Percentiles rank a stretch among this genome's conserved stretches.
phyloP scores from a whole-genome alignment of 2,797 vertebrate genomes.

The Pelobates cultripes region DNA sequence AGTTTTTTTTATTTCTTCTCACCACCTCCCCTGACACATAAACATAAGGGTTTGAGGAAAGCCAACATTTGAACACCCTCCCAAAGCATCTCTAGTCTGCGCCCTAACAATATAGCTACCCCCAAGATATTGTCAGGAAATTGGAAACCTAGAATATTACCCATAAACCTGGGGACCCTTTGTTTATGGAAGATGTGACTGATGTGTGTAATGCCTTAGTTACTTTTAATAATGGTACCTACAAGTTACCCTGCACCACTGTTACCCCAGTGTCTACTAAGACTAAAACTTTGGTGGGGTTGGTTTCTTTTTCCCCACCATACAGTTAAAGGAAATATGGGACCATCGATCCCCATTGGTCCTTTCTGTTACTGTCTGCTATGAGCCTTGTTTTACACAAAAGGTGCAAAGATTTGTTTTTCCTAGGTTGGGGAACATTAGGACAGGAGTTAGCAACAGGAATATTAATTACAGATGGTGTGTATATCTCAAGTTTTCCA shows the following conservation, averaged over 20 bases:
- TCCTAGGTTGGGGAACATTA: neutral
- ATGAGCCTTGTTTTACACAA: neutral
- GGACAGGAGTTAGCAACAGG: neutral
- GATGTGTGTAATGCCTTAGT: neutral
- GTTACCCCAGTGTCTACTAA: conserved; percentile 1
- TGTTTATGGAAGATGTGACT: neutral
- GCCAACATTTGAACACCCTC: too few species aligned
- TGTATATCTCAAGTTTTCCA: neutral
- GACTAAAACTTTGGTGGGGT: neutral
- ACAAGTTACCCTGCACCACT: neutral
- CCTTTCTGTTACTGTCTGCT: neutral
- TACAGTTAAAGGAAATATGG: neutral
- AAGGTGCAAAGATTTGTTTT: neutral
- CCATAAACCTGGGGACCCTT: too few species aligned
- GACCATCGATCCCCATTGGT: neutral
- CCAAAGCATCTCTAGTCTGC: too few species aligned
- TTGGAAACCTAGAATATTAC: too few species aligned
- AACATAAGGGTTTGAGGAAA: too few species aligned
- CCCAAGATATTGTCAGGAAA: too few species aligned
- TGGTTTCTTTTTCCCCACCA: neutral
- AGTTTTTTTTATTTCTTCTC: too few species aligned
- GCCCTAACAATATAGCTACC: too few species aligned
- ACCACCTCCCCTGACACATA: too few species aligned
- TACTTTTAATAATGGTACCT: neutral
- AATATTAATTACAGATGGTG: too few species aligned